phyloP scores from a whole-genome alignment of 2,113 vertebrate genomes.

The Amblyopsis rosae region DNA sequence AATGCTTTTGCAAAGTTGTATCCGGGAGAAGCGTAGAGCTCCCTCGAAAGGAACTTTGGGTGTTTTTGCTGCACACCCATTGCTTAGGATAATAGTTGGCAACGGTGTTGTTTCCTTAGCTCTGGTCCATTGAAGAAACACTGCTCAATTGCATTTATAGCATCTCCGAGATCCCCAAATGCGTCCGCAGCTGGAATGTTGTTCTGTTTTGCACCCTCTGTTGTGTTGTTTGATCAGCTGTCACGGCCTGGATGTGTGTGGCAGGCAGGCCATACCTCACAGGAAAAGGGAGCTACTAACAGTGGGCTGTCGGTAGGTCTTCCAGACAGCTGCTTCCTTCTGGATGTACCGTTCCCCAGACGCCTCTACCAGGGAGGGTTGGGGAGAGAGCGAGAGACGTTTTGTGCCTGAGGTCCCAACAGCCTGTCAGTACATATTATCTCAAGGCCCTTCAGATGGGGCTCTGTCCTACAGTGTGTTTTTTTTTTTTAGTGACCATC shows the following conservation, averaged over 20 bases:
- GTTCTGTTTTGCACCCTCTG: too few species aligned
- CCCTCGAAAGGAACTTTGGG: not conserved
- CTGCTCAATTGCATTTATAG: too few species aligned
- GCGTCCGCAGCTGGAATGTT: not conserved
- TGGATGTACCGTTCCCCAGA: constrained; percentile 2
- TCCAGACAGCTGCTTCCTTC: constrained; percentile 12
- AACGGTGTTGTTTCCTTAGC: not conserved
- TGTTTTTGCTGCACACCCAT: not conserved
- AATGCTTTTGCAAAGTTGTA: not conserved
- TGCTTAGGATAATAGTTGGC: not conserved
- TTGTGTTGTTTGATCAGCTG: constrained; percentile 18
- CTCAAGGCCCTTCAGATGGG: not conserved
- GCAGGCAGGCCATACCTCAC: not conserved
- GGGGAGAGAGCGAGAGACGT: constrained; percentile 13
- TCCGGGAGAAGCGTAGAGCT: not conserved
- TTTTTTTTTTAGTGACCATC: not conserved
- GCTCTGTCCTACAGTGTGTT: constrained; percentile 2
- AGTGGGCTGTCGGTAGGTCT: not conserved
- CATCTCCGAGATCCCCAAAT: too few species aligned
- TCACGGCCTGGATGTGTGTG: not conserved
- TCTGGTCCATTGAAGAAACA: too few species aligned
- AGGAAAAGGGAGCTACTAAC: too few species aligned
- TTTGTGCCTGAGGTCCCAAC: constrained; percentile 18
- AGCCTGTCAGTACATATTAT: constrained; percentile 15
- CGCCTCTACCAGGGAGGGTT: not conserved